Evolutionary conservation across 1,140 invertebrate species (phyloP), one percentile per base, ranked within the genome.

Genomic region (Polypedilum pembai): DNA sequence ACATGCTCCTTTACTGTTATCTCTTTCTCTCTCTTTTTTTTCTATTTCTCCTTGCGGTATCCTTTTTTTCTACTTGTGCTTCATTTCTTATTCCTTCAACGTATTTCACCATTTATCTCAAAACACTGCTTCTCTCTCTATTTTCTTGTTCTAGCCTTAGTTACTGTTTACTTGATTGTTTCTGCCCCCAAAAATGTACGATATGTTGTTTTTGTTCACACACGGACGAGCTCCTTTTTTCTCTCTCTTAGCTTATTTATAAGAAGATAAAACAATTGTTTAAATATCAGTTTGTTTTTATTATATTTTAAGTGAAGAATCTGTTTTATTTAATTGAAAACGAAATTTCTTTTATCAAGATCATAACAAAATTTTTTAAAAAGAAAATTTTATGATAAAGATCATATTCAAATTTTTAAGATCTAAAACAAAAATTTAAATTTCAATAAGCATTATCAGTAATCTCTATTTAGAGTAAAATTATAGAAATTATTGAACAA

Each of bases 71-170:
- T 15, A 45, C 45, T 56, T 56, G 12, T 56, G 12, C 12, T 56
- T 69, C 65, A 69, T 69, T 69, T 18, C 12, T 8, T 20, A 69
- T 69, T 69, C 65, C 17, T 21, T 69, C 8, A 69, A 69, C 65
- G 65, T 69, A 69, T 69, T 69, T 69, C 20, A 69, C 65, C 65
- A 69, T 69, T 69, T 69, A 69, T 69, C 65, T 69, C 65, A 17
- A 15, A 45, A 66, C 63, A 66, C 18, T 66, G 63, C 20, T 69
- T 20, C 18, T 69, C 45, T 56, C 45, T 17, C n/a, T n/a, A n/a
- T n/a, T n/a, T n/a, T n/a, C n/a, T n/a, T n/a, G n/a, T 56, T 17
- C 7, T 33, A 33, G 24, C 45, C 45, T 12, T 56, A 56, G 4
- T 56, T n/a, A 56, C 45, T 15, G 45, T 15, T 56, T n/a, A n/a